Conservation (phyloP, 2,113 vertebrate genomes). For the Tragelaphus imberbis region DNA sequence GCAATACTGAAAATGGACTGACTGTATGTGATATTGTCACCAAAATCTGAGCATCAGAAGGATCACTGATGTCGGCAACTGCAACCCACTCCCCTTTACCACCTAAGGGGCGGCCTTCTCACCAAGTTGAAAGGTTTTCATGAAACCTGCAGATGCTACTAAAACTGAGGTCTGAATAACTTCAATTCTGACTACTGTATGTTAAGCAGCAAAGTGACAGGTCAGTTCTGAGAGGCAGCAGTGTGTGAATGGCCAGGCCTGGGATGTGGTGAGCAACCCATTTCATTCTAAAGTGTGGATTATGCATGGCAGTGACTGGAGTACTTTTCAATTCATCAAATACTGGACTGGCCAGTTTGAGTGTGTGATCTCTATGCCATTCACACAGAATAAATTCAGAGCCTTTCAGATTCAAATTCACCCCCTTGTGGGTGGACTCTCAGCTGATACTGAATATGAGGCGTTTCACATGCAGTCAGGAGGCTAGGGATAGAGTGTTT, state of each 20-base stretch:
- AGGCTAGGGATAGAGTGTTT: not conserved
- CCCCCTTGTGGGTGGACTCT: constrained; percentile 32
- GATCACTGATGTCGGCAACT: not conserved
- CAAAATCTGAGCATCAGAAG: not conserved
- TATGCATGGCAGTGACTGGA: not conserved
- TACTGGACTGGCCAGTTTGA: not conserved
- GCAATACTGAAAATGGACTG: not conserved
- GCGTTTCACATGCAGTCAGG: not conserved
- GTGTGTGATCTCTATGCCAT: not conserved
- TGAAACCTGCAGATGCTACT: not conserved
- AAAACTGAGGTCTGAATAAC: not conserved
- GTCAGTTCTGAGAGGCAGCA: not conserved
- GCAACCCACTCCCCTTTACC: not conserved
- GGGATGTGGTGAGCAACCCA: no score
- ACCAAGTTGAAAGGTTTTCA: not conserved
- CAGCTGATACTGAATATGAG: not conserved
- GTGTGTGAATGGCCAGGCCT: not conserved
- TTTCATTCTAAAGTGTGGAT: not conserved
- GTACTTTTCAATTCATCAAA: not conserved
- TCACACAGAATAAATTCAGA: constrained; percentile 32
- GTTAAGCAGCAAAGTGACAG: not conserved
- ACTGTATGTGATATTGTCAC: not conserved
- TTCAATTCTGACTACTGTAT: not conserved
- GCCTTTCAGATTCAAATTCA: constrained; percentile 64
- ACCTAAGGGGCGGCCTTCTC: not conserved